These are phyloP conservation scores for Pseudococcus viburni DNA, from an alignment of 2,888 invertebrate genomes.

Conservation along the genomic window DNA sequence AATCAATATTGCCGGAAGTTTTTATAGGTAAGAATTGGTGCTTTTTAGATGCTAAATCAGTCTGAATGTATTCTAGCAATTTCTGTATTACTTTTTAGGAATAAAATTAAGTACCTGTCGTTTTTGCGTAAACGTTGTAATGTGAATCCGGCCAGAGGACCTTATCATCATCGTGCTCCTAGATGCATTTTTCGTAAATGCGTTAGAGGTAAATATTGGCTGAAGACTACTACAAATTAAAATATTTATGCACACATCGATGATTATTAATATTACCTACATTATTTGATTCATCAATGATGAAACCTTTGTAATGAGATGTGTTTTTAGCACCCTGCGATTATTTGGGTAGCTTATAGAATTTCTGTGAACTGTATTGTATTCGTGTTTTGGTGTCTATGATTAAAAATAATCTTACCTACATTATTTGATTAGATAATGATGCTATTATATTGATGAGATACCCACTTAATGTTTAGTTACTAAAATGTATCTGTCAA, in stretches of 20 bases:
- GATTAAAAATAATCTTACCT: slow-evolving; percentile 78
- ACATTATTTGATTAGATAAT: slow-evolving; percentile 79
- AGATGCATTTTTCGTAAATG: slow-evolving; percentile 97
- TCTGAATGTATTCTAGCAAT: slow-evolving; percentile 65
- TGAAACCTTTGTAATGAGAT: slow-evolving; percentile 50
- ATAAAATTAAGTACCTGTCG: slow-evolving; percentile 95
- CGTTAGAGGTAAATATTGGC: slow-evolving; percentile 83
- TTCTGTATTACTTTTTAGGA: slow-evolving; percentile 74
- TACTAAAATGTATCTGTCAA: too few species aligned
- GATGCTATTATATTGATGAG: slow-evolving; percentile 41
- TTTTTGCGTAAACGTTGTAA: slow-evolving; percentile 98
- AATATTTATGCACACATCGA: slow-evolving; percentile 49
- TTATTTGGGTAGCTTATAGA: too few species aligned
- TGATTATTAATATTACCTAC: slow-evolving; percentile 68
- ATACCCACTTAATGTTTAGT: background rate
- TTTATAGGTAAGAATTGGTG: slow-evolving; percentile 69
- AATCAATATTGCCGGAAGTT: slow-evolving; percentile 73
- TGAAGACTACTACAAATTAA: too few species aligned
- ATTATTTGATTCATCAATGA: slow-evolving; percentile 66
- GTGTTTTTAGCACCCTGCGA: background rate
- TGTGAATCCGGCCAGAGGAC: slow-evolving; percentile 98
- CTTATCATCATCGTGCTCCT: slow-evolving; percentile 98
- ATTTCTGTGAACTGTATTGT: background rate
- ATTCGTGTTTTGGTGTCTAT: background rate
- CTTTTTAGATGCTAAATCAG: background rate